Conservation (phyloP, 2,113 vertebrate species). For the Megalops atlanticus region DNA sequence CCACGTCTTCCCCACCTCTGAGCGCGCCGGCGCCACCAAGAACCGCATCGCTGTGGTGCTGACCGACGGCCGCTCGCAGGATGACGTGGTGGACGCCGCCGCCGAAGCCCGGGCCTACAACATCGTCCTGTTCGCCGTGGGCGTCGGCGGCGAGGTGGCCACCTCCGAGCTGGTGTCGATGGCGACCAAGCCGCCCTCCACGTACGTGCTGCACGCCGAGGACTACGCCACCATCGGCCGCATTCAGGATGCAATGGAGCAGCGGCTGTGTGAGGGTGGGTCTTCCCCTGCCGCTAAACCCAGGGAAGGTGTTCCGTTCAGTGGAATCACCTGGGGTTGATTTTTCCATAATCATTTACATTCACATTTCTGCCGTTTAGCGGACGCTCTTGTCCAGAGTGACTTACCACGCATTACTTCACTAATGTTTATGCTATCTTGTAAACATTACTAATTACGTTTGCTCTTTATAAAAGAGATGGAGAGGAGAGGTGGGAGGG, state of each 20-base stretch:
- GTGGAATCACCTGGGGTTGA: neutral
- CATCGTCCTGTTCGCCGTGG: constrained; percentile 65
- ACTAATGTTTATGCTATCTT: too few relatives aligned
- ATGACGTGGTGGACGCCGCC: constrained; percentile 61
- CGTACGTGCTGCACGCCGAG: constrained; percentile 61
- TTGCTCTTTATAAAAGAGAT: too few relatives aligned
- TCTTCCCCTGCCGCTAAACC: neutral
- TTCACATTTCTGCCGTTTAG: too few relatives aligned
- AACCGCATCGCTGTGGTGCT: constrained; percentile 64
- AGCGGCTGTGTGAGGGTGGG: constrained; percentile 66
- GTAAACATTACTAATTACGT: too few relatives aligned
- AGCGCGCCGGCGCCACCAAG: constrained; percentile 37
- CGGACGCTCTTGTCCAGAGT: too few relatives aligned
- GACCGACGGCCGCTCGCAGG: constrained; percentile 64
- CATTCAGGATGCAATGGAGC: constrained; percentile 63
- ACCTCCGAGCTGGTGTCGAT: constrained; percentile 59
- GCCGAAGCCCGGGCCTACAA: constrained; percentile 58
- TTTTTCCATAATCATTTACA: neutral
- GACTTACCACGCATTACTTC: too few relatives aligned
- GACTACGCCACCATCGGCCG: constrained; percentile 62
- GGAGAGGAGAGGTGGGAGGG: too few relatives aligned
- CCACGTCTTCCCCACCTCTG: constrained; percentile 55
- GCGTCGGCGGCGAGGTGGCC: constrained; percentile 61
- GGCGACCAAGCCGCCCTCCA: constrained; percentile 59
- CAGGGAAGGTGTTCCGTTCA: too few relatives aligned